Evolutionary conservation across 2,888 invertebrate genomes (phyloP), one percentile per base, ranked within the genome.

Genomic region (Flexamia atlantica): DNA sequence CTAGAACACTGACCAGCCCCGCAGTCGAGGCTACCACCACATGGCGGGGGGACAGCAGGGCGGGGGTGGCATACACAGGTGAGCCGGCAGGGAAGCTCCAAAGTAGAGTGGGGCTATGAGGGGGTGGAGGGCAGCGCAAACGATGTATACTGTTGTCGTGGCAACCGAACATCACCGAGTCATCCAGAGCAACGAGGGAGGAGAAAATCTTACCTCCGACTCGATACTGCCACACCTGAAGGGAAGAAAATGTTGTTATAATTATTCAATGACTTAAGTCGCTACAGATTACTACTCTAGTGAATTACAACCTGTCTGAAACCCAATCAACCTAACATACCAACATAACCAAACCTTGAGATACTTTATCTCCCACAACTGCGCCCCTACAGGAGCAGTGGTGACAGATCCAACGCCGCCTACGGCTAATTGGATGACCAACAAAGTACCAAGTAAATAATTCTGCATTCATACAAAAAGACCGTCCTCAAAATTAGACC

Each of bases 191-290:
- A 0, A 84, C 36, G 30, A 95, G 90, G 12, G 95, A 94, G 1
- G 96, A 95, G 90, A 96, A 97, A 86, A 97, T 92, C 87, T 95
- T 94, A 12, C 94, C 94, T 84, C 91, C 91, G 14, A 92, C 92
- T 82, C 91, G 90, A 87, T 92, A 92, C 40, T 89, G 91, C 93
- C 94, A 94, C 64, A 94, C 89, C 95, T 96, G 64, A 12, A 64
- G n/a, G 3, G 23, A 20, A 57, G 23, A 36, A 7, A 36, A 7
- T 36, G 36, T 4, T 36, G 4, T 36, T 50, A 36, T 36, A 36
- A 7, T 36, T n/a, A n/a, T n/a, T n/a, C n/a, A n/a, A n/a, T n/a
- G n/a, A n/a, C n/a, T n/a, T n/a, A n/a, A n/a, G n/a, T n/a, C n/a
- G n/a, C n/a, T n/a, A n/a, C n/a, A n/a, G n/a, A n/a, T n/a, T n/a